Evolutionary conservation across 2,113 vertebrate species (phyloP), one percentile per base, ranked within the genome.

Genomic region (Tor tambroides): DNA sequence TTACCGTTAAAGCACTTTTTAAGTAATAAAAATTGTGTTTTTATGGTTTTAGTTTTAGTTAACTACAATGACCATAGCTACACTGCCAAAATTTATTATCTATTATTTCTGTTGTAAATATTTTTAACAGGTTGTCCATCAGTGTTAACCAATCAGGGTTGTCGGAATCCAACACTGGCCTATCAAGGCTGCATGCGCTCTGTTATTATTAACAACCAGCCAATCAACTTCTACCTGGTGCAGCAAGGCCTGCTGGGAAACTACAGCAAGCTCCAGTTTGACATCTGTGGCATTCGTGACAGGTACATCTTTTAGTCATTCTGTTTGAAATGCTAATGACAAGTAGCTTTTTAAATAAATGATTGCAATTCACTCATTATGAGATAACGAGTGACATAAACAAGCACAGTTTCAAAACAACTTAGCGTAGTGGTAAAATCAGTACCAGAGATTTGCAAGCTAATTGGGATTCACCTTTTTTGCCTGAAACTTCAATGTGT

Each of bases 161-260:
- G 96, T 92, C 95, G 94, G 92, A 96, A 96, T 93, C 96, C 96
- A 65, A 94, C 95, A 89, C 92, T 94, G 89, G 95, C 95, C 93
- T 97, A 96, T 93, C 96, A 97, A 95, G 96, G 96, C 93, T 97
- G 96, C 92, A 96, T 97, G 94, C 95, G 96, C 75, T 95, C 96
- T 91, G 96, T 97, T 92, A 94, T 95, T 92, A 96, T 97, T 91
- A 96, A 97, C 95, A 97, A 96, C 94, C 95, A 96, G 90, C 96
- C 95, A 86, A 94, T 96, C 90, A 95, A 97, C 94, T 93, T 97
- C 91, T 93, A 95, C 94, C 94, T 93, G 90, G 96, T 97, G 91
- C 96, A 96, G 93, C 95, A 96, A 95, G 95, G 96, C 88, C 93
- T 94, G 89, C 93, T 96, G 93, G 96, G 96, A 93, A 96, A 96